These are phyloP conservation scores for Spodoptera exigua DNA, from an alignment of 2,888 invertebrate genomes.

Conservation along the genomic window DNA sequence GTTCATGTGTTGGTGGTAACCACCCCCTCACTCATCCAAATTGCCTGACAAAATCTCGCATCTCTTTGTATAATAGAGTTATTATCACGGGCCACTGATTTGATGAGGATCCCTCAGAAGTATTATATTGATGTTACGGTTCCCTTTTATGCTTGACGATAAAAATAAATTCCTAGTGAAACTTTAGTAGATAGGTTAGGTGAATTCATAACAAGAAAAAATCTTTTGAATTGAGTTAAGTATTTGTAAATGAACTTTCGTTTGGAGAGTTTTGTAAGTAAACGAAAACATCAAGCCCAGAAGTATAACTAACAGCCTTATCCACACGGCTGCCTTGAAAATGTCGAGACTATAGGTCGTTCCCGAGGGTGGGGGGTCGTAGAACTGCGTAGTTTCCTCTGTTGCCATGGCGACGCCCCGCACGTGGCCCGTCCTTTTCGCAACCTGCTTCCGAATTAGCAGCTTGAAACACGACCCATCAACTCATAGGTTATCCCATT, in stretches of 20 bases:
- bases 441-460: slow-evolving; percentile 76
- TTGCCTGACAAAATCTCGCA: slow-evolving; percentile 80
- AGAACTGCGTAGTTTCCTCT: slow-evolving; percentile 84
- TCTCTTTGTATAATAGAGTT: slow-evolving; percentile 83
- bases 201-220: no score
- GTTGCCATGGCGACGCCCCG: slow-evolving; percentile 86
- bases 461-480: slow-evolving; percentile 66
- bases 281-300: slow-evolving; percentile 23
- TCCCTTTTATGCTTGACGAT: slow-evolving; percentile 14
- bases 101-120: slow-evolving; percentile 70
- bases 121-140: slow-evolving; percentile 50
- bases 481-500: slow-evolving; percentile 73
- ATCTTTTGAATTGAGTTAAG: no score
- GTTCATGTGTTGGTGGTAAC: slow-evolving; percentile 62
- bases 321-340: slow-evolving; percentile 62
- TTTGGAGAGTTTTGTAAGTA: background rate
- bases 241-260: no score
- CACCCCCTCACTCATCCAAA: slow-evolving; percentile 77
- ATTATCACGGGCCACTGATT: slow-evolving; percentile 83
- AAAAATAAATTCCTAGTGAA: no score
- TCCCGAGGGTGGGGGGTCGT: slow-evolving; percentile 68
- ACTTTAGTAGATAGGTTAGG: no score
- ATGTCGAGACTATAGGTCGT: slow-evolving; percentile 60
- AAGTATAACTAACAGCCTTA: slow-evolving; percentile 60
- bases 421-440: slow-evolving; percentile 75